Percentiles rank a stretch among this genome's conserved stretches.
These are phyloP conservation scores for Nomada fucata DNA, from an alignment of 2,888 invertebrate species.

Conservation along the genomic window DNA sequence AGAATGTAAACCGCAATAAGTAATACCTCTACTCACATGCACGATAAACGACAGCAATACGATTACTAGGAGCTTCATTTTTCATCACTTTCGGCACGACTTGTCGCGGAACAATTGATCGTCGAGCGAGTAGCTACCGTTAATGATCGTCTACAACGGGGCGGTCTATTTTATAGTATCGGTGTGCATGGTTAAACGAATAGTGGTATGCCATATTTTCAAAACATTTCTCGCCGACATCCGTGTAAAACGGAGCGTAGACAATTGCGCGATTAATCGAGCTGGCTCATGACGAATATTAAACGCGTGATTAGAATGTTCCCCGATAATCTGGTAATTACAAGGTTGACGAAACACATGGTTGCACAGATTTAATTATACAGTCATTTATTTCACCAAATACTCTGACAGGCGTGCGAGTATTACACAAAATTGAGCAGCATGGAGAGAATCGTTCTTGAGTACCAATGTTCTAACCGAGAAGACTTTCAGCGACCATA, in stretches of 20 bases:
- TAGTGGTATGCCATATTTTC: slow-evolving; percentile 47
- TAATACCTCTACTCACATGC: slow-evolving; percentile 27
- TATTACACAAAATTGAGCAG: slow-evolving; percentile 21
- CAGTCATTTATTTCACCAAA: slow-evolving; percentile 46
- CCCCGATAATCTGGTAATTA: not conserved
- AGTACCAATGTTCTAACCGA: not conserved
- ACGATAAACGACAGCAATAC: slow-evolving; percentile 5
- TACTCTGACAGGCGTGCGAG: not conserved
- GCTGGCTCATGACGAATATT: not conserved
- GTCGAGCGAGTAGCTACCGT: not conserved
- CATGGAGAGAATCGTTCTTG: not conserved
- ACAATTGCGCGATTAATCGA: not conserved
- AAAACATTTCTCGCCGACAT: slow-evolving; percentile 59
- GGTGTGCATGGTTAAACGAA: slow-evolving; percentile 8
- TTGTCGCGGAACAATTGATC: not conserved
- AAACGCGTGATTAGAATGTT: not conserved
- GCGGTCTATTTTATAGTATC: slow-evolving; percentile 63
- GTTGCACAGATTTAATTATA: not conserved
- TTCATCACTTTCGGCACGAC: not conserved
- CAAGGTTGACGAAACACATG: not conserved
- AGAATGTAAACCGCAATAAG: not conserved
- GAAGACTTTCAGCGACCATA: not conserved
- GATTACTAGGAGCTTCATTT: slow-evolving; percentile 28
- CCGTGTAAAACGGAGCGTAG: slow-evolving; percentile 30
- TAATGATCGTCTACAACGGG: slow-evolving; percentile 11